These are phyloP conservation scores for Blastomussa wellsi DNA, from an alignment of 92 coral and sea anemone species.

Conservation along the genomic window DNA sequence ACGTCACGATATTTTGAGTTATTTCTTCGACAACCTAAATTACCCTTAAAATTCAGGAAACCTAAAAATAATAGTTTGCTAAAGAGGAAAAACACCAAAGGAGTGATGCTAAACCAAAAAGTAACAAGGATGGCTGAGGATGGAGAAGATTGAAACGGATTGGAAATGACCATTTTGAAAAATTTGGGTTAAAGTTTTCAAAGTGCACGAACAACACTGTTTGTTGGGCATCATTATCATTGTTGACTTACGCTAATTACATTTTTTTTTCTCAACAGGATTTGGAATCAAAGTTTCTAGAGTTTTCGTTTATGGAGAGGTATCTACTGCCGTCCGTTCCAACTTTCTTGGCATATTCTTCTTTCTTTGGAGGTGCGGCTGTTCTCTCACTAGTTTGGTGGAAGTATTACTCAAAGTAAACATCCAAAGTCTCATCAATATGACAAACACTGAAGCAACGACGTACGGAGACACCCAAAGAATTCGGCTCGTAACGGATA, in stretches of 20 bases:
- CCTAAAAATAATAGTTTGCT: too few relatives aligned
- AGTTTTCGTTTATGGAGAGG: conserved; percentile 63
- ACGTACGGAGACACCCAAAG: background rate
- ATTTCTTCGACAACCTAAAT: too few relatives aligned
- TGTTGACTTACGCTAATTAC: background rate
- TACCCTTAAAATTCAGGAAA: too few relatives aligned
- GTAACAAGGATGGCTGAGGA: too few relatives aligned
- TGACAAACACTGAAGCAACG: background rate
- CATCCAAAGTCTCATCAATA: background rate
- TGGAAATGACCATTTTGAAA: too few relatives aligned
- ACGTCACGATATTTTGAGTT: too few relatives aligned
- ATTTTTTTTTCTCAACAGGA: conserved; percentile 20
- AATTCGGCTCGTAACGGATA: background rate
- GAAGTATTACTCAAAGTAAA: conserved; percentile 11
- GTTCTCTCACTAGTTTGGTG: conserved; percentile 14
- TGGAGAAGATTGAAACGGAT: too few relatives aligned
- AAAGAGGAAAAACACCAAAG: too few relatives aligned
- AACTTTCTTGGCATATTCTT: conserved; percentile 47
- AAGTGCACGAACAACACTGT: too few relatives aligned
- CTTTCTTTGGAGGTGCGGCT: conserved; percentile 14
- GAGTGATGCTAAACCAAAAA: too few relatives aligned
- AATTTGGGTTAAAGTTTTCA: too few relatives aligned
- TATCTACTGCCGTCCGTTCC: conserved; percentile 76
- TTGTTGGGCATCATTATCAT: background rate
- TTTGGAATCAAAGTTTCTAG: conserved; percentile 52